Percentiles rank a stretch among this genome's conserved stretches.
These are phyloP conservation scores for Eledone cirrhosa DNA, from an alignment of 2,888 invertebrate species.

Conservation along the genomic window DNA sequence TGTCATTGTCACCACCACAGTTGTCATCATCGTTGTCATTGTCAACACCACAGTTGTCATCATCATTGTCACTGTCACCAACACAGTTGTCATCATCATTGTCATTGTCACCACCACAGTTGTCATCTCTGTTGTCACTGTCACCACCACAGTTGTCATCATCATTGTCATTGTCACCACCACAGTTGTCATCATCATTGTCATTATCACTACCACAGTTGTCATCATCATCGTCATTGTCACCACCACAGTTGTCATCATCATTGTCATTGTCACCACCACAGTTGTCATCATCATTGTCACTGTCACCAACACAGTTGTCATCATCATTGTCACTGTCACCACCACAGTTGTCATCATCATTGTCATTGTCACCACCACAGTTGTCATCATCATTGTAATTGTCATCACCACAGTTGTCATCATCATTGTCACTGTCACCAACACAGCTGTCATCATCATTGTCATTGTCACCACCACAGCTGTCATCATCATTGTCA, in stretches of 20 bases:
- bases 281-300: conserved; percentile 26
- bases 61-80: neutral
- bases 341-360: conserved; percentile 35
- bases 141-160: too few species aligned
- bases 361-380: too few species aligned
- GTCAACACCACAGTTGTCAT: neutral
- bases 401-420: too few species aligned
- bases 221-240: conserved; percentile 32
- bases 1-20: too few species aligned
- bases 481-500: too few species aligned
- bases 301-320: neutral
- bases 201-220: conserved; percentile 35
- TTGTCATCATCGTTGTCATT: neutral
- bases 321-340: conserved; percentile 33
- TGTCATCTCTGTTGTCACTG: conserved; percentile 21
- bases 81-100: conserved; percentile 22
- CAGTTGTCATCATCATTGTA: too few species aligned
- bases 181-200: conserved; percentile 36
- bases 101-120: conserved; percentile 19
- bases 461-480: too few species aligned
- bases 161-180: conserved; percentile 37
- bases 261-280: conserved; percentile 28
- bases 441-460: too few species aligned
- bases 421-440: too few species aligned
- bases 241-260: conserved; percentile 30